Evolutionary conservation across 1,140 invertebrate species (phyloP).

Genomic region (Brachionus sp.): DNA sequence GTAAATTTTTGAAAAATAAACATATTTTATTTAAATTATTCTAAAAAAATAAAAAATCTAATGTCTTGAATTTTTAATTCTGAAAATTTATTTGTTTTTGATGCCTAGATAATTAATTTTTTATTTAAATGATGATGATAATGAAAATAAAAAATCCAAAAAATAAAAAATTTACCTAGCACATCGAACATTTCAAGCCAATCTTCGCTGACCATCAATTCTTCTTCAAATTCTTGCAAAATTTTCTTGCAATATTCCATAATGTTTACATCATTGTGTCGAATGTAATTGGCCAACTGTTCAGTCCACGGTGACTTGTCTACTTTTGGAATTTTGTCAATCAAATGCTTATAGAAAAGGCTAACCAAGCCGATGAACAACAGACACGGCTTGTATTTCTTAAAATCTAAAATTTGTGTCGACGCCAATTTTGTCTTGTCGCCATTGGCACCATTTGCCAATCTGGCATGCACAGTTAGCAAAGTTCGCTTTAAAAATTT

Average conservation of each 20-base stretch:
- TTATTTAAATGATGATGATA: too few species aligned
- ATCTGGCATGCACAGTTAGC: slow-evolving; percentile 72
- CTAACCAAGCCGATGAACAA: slow-evolving; percentile 79
- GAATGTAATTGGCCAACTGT: slow-evolving; percentile 82
- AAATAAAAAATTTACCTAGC: slow-evolving; percentile 55
- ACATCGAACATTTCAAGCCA: slow-evolving; percentile 88
- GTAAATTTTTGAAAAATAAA: too few species aligned
- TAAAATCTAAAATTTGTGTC: slow-evolving; percentile 67
- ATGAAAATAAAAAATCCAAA: too few species aligned
- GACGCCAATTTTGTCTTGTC: slow-evolving; percentile 56
- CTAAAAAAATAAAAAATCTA: too few species aligned
- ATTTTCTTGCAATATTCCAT: slow-evolving; percentile 76
- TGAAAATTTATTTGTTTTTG: too few species aligned
- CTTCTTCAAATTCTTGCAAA: slow-evolving; percentile 76
- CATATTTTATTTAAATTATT: too few species aligned
- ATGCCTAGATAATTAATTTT: too few species aligned
- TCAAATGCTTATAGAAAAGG: slow-evolving; percentile 69
- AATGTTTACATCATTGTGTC: slow-evolving; percentile 83
- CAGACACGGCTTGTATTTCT: slow-evolving; percentile 77
- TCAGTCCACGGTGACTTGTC: slow-evolving; percentile 67
- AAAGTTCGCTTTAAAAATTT: slow-evolving; percentile 74
- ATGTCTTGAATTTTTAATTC: too few species aligned
- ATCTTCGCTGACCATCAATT: slow-evolving; percentile 80
- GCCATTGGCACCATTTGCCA: slow-evolving; percentile 51
- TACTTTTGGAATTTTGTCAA: not conserved